Evolutionary conservation across 2,888 invertebrate genomes (phyloP).

Genomic region (Allophyes oxyacanthae): DNA sequence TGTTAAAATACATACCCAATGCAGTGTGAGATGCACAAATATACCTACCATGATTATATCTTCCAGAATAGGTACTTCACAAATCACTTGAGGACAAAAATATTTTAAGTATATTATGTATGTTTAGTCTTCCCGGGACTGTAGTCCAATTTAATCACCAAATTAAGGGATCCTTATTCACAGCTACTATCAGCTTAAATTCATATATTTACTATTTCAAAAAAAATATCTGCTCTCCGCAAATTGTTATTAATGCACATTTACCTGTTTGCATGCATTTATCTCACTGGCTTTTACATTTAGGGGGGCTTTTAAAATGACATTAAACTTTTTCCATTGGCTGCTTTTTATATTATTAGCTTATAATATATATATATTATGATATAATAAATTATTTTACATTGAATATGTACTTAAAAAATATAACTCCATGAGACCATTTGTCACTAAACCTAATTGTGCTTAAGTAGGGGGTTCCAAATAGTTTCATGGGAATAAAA

Average conservation of each 20-base stretch:
- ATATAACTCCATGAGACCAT: constrained; percentile 60
- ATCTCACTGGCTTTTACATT: constrained; percentile 80
- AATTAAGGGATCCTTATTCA: constrained; percentile 49
- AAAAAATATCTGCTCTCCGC: constrained; percentile 74
- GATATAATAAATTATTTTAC: constrained; percentile 52
- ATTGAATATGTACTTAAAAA: constrained; percentile 68
- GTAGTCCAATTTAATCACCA: constrained; percentile 62
- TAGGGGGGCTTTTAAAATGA: constrained; percentile 76
- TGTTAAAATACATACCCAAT: constrained; percentile 31
- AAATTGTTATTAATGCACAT: constrained; percentile 81
- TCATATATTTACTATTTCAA: constrained; percentile 56
- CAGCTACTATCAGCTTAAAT: constrained; percentile 51
- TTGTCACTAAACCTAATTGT: constrained; percentile 18
- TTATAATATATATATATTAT: constrained; percentile 54
- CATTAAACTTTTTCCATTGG: constrained; percentile 79
- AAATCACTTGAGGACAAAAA: constrained; percentile 57
- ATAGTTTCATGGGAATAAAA: constrained; percentile 65
- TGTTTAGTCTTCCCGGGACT: constrained; percentile 75
- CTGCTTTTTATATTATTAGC: constrained; percentile 74
- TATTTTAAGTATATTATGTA: constrained; percentile 55
- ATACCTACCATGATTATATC: constrained; percentile 41
- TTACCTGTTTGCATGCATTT: constrained; percentile 84
- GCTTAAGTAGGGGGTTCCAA: constrained; percentile 50
- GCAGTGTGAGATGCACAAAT: constrained; percentile 56
- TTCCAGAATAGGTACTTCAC: constrained; percentile 56